Evolutionary conservation across 2,797 vertebrate species (phyloP), one percentile per base, ranked within the genome.

Genomic region (Scarus forsteni): DNA sequence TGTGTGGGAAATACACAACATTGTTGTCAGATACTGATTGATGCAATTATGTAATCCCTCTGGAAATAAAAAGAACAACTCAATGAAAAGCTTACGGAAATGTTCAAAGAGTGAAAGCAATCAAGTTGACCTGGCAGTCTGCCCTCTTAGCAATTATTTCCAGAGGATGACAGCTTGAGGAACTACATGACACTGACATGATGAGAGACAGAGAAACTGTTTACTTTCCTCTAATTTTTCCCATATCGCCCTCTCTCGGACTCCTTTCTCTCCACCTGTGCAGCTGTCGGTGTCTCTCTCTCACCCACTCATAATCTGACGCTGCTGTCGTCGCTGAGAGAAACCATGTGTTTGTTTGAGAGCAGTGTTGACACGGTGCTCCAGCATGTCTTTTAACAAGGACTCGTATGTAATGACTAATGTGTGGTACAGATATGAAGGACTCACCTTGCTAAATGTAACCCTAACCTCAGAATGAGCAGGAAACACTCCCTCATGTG

Each of bases 311-410:
- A 90, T 92, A 87, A 90, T 78, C 79, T 61, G 54, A 54, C 0
- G 57, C 59, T 0, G 66, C 60, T 90, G 84, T 91, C 88, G 80
- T 69, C 88, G 35, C 81, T 18, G 60, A 43, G 39, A 54, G 62
- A 44, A 76, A 60, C 76, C 77, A 79, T 87, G 81, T 79, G 85
- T 85, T 90, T 90, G 87, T 83, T 77, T 60, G 61, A 78, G 73
- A 50, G 55, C 53, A 9, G 59, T 36, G 80, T 62, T 91, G 90
- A 92, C 88, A 77, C 44, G 55, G 35, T 7, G 15, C 72, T 78
- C 48, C 63, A 73, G 60, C 78, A 43, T 71, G 58, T 93, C 93
- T 93, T 90, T 94, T 92, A 92, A 83, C 93, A 75, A 70, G 27
- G 75, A 52, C 75, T 75, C 85, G 77, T 90, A 83, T 53, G 65